A percentile compares a stretch with the other conserved stretches of the same genome.
phyloP scores from a whole-genome alignment of 2,888 invertebrate species.

The Drosophila colorata region DNA sequence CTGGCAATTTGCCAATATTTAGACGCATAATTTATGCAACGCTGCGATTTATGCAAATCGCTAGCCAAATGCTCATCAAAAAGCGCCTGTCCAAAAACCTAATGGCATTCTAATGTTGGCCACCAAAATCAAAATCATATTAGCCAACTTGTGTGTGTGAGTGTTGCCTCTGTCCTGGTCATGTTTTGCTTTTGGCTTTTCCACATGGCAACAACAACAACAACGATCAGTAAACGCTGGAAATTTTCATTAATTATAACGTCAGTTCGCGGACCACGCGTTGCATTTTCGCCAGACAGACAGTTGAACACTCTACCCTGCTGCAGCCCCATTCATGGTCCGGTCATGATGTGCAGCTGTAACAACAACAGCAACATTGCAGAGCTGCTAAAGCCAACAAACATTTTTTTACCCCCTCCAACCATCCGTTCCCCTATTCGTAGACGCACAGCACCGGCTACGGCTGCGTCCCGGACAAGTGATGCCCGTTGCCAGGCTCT shows the following conservation, averaged over 20 bases:
- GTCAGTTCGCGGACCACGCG: conserved; percentile 57
- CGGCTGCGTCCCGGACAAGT: conserved; percentile 56
- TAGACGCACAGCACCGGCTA: neutral
- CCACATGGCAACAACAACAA: conserved; percentile 54
- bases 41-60: conserved; percentile 62
- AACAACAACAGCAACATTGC: conserved; percentile 66
- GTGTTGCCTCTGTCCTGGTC: conserved; percentile 11
- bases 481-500: conserved; percentile 64
- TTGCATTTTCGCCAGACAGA: conserved; percentile 52
- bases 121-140: conserved; percentile 78
- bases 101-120: conserved; percentile 74
- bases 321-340: neutral
- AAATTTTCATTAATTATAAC: conserved; percentile 79
- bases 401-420: neutral
- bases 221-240: conserved; percentile 51
- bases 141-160: conserved; percentile 44
- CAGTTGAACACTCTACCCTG: conserved; percentile 32
- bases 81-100: conserved; percentile 42
- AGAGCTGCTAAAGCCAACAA: conserved; percentile 55
- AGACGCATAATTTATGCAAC: conserved; percentile 60
- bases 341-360: conserved; percentile 65
- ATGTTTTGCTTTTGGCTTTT: conserved; percentile 60
- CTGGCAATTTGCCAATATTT: conserved; percentile 59
- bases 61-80: conserved; percentile 50
- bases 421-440: conserved; percentile 7